Percentiles rank a stretch among this genome's conserved stretches.
Conservation (phyloP, 2,888 invertebrate genomes). For the Blastobasis adustella region DNA sequence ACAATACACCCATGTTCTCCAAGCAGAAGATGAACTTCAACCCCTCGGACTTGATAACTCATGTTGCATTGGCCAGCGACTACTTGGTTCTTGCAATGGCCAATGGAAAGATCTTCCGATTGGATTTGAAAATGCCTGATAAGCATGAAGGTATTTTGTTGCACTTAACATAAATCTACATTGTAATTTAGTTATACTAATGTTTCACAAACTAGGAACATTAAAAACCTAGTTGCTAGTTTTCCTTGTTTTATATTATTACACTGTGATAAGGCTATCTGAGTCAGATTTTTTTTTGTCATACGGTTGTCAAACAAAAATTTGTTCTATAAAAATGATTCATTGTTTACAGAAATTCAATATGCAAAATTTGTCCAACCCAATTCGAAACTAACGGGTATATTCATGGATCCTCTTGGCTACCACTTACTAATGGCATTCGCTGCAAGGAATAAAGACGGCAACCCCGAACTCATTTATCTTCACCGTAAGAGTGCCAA, state of each 20-base stretch:
- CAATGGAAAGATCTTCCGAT: conserved; percentile 85
- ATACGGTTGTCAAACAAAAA: background rate
- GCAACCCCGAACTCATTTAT: conserved; percentile 85
- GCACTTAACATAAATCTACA: background rate
- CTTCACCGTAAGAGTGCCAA: conserved; percentile 85
- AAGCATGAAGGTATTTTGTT: conserved; percentile 80
- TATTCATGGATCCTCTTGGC: conserved; percentile 91
- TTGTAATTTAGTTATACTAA: background rate
- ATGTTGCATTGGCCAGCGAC: conserved; percentile 88
- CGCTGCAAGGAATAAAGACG: conserved; percentile 74
- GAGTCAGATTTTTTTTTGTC: background rate
- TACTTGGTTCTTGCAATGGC: conserved; percentile 89
- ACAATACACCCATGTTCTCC: conserved; percentile 89
- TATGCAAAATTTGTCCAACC: conserved; percentile 77
- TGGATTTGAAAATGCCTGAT: conserved; percentile 87
- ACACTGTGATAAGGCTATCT: background rate
- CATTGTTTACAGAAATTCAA: conserved; percentile 78
- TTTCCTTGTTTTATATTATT: background rate
- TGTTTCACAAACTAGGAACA: background rate
- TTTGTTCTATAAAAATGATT: background rate
- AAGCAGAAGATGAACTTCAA: conserved; percentile 88
- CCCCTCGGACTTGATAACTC: conserved; percentile 85
- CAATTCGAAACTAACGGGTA: conserved; percentile 75
- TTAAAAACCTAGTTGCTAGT: background rate
- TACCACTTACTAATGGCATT: conserved; percentile 88